These are phyloP conservation scores for Brotula barbata DNA, from an alignment of 2,797 vertebrate species.

Conservation along the genomic window DNA sequence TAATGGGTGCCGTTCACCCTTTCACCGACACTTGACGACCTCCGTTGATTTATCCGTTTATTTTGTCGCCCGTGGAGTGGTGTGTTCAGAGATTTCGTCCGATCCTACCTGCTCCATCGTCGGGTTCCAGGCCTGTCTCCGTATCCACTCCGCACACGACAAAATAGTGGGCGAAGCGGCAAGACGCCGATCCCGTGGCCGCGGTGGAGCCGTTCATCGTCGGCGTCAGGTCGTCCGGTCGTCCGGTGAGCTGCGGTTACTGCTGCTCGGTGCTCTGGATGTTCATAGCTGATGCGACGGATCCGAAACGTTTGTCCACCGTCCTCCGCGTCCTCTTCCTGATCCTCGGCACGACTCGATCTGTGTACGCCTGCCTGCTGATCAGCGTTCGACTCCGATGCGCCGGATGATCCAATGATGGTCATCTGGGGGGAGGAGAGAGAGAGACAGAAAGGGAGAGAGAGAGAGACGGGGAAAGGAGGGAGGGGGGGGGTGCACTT, in stretches of 20 bases:
- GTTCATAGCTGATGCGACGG: conserved; percentile 46
- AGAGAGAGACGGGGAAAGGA: conserved; percentile 39
- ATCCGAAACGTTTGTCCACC: conserved; percentile 13
- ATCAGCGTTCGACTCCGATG: conserved; percentile 42
- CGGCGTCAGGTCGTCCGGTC: too few relatives aligned
- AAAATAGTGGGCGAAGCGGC: conserved; percentile 97
- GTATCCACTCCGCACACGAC: conserved; percentile 92
- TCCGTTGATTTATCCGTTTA: too few relatives aligned
- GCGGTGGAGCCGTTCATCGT: conserved; percentile 77
- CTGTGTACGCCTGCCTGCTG: conserved; percentile 7
- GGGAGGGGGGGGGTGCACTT: too few relatives aligned
- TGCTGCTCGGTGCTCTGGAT: conserved; percentile 10
- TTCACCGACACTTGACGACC: too few relatives aligned
- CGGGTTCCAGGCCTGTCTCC: conserved; percentile 94
- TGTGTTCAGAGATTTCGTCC: background rate
- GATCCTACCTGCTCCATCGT: conserved; percentile 88
- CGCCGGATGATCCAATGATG: conserved; percentile 39
- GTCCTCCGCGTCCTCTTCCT: background rate
- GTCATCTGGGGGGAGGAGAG: conserved; percentile 57
- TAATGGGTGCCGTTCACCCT: conserved; percentile 15
- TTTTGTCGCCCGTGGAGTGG: background rate
- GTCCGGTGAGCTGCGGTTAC: conserved; percentile 34
- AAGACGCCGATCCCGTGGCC: conserved; percentile 85
- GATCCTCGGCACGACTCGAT: conserved; percentile 10
- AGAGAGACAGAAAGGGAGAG: conserved; percentile 30